Evolutionary conservation across 2,797 vertebrate species (phyloP).

Genomic region (Chrysocyon brachyurus): DNA sequence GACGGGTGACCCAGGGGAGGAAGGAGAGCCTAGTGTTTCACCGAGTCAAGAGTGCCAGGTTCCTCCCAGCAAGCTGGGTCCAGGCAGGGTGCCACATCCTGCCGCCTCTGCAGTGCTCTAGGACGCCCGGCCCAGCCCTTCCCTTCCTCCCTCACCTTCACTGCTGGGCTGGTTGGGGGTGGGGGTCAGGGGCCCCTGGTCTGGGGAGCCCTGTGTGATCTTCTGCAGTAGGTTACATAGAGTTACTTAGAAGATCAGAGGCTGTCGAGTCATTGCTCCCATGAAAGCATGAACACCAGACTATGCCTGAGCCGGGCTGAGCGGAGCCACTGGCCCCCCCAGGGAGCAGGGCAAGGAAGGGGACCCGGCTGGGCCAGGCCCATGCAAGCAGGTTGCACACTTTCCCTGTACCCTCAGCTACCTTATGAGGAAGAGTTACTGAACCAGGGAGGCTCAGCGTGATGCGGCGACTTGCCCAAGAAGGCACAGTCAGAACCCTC

Average conservation of each 20-base stretch:
- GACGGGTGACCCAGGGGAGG: background rate
- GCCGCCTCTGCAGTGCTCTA: background rate
- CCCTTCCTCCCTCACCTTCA: background rate
- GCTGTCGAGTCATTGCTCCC: fast-evolving
- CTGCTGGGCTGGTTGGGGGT: background rate
- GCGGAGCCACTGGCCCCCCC: background rate
- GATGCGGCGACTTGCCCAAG: background rate
- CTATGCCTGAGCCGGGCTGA: fast-evolving
- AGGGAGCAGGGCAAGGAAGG: background rate
- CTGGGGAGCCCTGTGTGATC: fast-evolving
- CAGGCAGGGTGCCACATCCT: background rate
- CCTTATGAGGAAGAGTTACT: background rate
- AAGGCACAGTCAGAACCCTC: background rate
- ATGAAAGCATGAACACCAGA: background rate
- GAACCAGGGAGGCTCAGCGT: background rate
- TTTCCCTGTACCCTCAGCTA: fast-evolving
- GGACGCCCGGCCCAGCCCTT: too few species aligned
- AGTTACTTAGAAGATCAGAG: background rate
- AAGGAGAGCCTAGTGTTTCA: background rate
- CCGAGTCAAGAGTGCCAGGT: background rate
- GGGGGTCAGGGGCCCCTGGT: too few species aligned
- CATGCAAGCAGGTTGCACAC: background rate
- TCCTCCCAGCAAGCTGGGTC: background rate
- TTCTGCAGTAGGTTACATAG: background rate
- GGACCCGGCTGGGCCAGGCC: too few species aligned